Evolutionary conservation across 1,140 invertebrate genomes (phyloP).

Genomic region (Drosophila ironensis): DNA sequence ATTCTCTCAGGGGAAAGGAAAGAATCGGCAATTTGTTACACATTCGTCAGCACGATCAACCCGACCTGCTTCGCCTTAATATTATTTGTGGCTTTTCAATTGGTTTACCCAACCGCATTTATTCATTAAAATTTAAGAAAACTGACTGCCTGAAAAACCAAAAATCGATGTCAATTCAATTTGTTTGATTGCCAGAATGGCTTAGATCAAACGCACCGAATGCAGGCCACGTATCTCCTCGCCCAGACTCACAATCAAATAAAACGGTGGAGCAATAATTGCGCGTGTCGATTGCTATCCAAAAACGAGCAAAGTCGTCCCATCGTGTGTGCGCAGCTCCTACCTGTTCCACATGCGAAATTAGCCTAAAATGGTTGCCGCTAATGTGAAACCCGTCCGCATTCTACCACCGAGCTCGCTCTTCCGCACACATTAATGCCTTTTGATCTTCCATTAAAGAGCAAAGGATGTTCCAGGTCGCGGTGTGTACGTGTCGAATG

Average conservation of each 20-base stretch:
- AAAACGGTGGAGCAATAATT: conserved; percentile 77
- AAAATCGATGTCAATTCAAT: conserved; percentile 75
- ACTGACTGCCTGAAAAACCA: conserved; percentile 37
- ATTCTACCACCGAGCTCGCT: conserved; percentile 2
- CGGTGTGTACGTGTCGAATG: neutral
- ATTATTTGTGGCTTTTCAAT: no score
- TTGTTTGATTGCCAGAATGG: conserved; percentile 64
- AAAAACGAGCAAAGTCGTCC: conserved; percentile 56
- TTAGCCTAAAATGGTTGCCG: conserved; percentile 65
- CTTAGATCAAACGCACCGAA: conserved; percentile 72
- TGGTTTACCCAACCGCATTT: neutral
- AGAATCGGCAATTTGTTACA: no score
- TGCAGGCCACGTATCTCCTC: conserved; percentile 54
- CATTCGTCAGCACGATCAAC: no score
- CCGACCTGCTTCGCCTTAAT: no score
- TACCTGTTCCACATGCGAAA: conserved; percentile 76
- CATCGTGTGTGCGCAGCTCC: conserved; percentile 33
- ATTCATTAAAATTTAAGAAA: conserved; percentile 13
- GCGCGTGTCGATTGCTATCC: conserved; percentile 70
- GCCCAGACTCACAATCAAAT: conserved; percentile 39
- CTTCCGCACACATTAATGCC: conserved; percentile 62
- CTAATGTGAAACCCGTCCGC: conserved; percentile 61
- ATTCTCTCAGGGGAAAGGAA: neutral
- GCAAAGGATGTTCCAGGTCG: conserved; percentile 15
- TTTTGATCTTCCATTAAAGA: conserved; percentile 60